phyloP scores from a whole-genome alignment of 2,797 vertebrate species.

The Gymnopithys bicolor region DNA sequence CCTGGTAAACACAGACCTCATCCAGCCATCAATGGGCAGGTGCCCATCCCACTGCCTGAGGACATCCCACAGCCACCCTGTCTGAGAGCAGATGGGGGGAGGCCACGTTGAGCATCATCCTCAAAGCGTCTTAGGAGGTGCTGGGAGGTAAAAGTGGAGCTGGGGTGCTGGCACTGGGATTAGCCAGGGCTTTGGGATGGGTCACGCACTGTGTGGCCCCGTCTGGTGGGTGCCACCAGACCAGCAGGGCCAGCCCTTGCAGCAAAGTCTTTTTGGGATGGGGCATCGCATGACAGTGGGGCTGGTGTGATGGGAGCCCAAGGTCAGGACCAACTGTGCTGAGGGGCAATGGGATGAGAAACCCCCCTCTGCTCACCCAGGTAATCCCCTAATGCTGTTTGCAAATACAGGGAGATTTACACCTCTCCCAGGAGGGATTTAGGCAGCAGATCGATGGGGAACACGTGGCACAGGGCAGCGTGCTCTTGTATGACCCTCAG shows the following conservation, averaged over 20 bases:
- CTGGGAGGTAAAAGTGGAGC: slow-evolving; percentile 49
- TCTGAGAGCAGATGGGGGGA: slow-evolving; percentile 38
- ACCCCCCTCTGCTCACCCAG: background rate
- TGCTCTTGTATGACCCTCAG: rapidly evolving
- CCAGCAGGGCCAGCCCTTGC: background rate
- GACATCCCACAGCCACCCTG: background rate
- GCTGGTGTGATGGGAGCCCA: rapidly evolving
- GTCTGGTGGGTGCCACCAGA: background rate
- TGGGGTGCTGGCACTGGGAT: background rate
- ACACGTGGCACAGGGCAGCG: background rate
- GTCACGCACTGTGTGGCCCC: rapidly evolving
- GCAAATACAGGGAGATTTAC: background rate
- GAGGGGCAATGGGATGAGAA: background rate
- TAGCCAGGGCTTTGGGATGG: background rate
- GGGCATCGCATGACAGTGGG: rapidly evolving
- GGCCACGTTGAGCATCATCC: background rate
- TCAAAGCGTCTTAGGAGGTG: slow-evolving; percentile 63
- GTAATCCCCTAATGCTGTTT: slow-evolving; percentile 37
- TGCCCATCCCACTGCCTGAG: background rate
- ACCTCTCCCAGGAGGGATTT: background rate
- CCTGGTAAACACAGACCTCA: background rate
- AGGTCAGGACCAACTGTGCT: background rate
- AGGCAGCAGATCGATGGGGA: background rate
- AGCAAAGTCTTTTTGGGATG: background rate
- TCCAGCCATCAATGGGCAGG: rapidly evolving